These are phyloP conservation scores for Cryptotermes secundus DNA, from an alignment of 1,140 invertebrate species.

Conservation along the genomic window DNA sequence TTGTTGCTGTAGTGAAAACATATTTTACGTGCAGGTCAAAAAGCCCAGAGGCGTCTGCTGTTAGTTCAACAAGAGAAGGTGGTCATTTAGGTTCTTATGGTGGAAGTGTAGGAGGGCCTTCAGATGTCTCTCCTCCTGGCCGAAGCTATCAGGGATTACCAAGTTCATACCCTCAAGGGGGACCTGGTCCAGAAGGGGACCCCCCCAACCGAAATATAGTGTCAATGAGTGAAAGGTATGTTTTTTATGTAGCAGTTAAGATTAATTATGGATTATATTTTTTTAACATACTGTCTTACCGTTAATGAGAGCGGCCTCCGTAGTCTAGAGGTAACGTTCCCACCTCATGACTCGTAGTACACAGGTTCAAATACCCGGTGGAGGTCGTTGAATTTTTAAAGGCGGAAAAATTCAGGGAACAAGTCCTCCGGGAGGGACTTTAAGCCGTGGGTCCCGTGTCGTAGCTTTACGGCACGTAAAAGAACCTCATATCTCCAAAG, in stretches of 20 bases:
- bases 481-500: no score
- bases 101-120: not conserved
- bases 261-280: no score
- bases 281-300: no score
- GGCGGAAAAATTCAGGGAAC: no score
- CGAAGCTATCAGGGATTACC: not conserved
- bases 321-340: no score
- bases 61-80: not conserved
- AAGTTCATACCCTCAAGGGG: not conserved
- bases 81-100: not conserved
- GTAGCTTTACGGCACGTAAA: no score
- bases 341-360: no score
- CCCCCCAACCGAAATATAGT: not conserved
- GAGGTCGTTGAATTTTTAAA: no score
- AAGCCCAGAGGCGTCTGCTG: not conserved
- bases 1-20: not conserved
- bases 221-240: not conserved
- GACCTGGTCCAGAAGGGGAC: not conserved
- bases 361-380: no score
- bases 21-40: not conserved
- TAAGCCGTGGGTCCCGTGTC: no score
- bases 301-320: no score
- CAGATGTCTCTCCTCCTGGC: not conserved
- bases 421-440: no score
- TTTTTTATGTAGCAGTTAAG: not conserved